Conservation (phyloP, 2,113 vertebrate species). For the Protobothrops mucrosquamatus region DNA sequence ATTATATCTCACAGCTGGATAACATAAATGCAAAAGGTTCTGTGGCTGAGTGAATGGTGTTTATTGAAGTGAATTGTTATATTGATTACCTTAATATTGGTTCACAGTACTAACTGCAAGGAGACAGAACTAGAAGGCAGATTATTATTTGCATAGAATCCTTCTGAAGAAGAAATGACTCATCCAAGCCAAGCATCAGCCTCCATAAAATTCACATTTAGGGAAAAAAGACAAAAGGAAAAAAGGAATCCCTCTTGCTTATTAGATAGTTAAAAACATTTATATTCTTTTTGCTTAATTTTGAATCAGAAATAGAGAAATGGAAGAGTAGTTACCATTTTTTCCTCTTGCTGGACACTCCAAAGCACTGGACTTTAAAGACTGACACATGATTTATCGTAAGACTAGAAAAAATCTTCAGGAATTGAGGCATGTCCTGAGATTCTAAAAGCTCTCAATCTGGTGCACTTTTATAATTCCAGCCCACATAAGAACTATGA, state of each 20-base stretch:
- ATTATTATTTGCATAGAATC: not conserved
- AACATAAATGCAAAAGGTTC: constrained; percentile 29
- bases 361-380: not conserved
- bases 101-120: not conserved
- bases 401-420: not conserved
- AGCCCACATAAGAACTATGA: not conserved
- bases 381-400: not conserved
- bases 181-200: not conserved
- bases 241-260: not conserved
- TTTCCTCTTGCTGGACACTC: not conserved
- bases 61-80: constrained; percentile 27
- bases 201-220: not conserved
- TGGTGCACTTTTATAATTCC: not conserved
- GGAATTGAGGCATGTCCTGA: not conserved
- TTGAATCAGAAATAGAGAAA: not conserved
- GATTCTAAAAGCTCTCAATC: not conserved
- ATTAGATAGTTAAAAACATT: not conserved
- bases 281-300: not conserved
- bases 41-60: constrained; percentile 17
- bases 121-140: not conserved
- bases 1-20: constrained; percentile 14
- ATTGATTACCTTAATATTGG: not conserved
- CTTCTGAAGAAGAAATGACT: not conserved
- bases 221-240: not conserved
- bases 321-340: not conserved